These are phyloP conservation scores for Himantopus leucocephalus DNA, from an alignment of 2,113 vertebrate species.

Conservation along the genomic window DNA sequence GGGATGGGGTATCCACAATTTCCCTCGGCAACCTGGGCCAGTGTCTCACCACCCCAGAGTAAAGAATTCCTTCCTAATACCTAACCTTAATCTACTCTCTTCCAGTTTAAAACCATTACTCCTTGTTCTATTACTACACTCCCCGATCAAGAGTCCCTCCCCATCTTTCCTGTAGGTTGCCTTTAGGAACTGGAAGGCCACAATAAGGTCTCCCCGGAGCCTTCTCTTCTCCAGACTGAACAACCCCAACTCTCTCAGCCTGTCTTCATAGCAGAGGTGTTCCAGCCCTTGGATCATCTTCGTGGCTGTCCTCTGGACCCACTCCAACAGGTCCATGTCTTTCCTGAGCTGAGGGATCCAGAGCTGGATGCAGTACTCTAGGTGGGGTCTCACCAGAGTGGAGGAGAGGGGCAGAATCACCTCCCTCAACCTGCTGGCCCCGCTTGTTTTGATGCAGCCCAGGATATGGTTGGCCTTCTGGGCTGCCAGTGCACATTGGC, in stretches of 20 bases:
- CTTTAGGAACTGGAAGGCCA: background rate
- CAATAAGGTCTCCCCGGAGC: background rate
- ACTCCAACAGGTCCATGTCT: background rate
- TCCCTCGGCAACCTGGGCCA: background rate
- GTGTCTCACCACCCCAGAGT: background rate
- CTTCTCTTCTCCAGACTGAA: background rate
- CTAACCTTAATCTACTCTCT: background rate
- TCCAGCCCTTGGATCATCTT: background rate
- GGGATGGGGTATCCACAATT: background rate
- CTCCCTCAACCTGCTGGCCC: too few relatives aligned
- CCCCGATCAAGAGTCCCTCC: background rate
- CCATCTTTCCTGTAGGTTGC: background rate
- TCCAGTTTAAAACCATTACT: background rate
- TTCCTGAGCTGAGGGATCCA: background rate
- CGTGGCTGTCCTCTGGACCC: background rate
- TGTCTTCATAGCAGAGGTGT: background rate
- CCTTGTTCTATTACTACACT: background rate
- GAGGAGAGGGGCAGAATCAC: background rate
- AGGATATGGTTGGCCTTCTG: background rate
- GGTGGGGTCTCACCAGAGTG: background rate
- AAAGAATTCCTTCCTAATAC: background rate
- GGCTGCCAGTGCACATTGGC: background rate
- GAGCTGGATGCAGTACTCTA: background rate
- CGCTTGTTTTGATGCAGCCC: background rate
- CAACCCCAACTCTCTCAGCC: background rate